Evolutionary conservation across 2,113 vertebrate genomes (phyloP).

Genomic region (Stomatorhinus ivindoensis): DNA sequence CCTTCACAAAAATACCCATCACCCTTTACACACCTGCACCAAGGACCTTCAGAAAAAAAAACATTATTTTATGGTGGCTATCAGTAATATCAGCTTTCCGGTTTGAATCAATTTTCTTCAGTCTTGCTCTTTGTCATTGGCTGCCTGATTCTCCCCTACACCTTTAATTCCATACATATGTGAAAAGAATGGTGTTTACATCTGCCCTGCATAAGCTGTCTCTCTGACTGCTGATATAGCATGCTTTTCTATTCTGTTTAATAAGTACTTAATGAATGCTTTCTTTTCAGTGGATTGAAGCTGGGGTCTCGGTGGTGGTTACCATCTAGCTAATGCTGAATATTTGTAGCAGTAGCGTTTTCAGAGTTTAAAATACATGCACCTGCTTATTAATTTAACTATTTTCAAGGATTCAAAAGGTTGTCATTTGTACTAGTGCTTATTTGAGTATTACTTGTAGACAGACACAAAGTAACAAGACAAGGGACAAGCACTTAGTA

Average conservation of each 20-base stretch:
- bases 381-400: background rate
- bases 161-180: background rate
- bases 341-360: background rate
- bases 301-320: background rate
- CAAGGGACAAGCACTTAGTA: background rate
- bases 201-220: background rate
- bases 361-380: background rate
- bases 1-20: background rate
- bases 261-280: background rate
- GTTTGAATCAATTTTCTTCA: background rate
- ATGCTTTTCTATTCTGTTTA: background rate
- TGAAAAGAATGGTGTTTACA: background rate
- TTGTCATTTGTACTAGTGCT: background rate
- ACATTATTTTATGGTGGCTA: background rate
- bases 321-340: background rate
- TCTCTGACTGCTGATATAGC: background rate
- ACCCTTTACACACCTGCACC: background rate
- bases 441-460: background rate
- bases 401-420: background rate
- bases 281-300: background rate
- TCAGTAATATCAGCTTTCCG: background rate
- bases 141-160: background rate
- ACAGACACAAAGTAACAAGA: background rate
- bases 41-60: background rate
- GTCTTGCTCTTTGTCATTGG: background rate